Evolutionary conservation across 2,888 invertebrate species (phyloP).

Genomic region (Gymnoscelis rufifasciata): DNA sequence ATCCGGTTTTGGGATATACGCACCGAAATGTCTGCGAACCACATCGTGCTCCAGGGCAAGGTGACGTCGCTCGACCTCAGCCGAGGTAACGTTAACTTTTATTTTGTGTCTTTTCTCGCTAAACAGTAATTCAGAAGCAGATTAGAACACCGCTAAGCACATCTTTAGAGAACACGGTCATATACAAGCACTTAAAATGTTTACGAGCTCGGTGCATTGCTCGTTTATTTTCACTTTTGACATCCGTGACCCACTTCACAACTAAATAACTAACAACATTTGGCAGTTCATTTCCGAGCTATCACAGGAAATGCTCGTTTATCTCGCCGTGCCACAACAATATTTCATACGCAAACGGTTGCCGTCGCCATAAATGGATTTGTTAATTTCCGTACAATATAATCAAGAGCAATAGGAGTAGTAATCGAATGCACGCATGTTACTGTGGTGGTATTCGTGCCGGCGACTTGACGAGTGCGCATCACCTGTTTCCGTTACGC

Average conservation of each 20-base stretch:
- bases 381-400: slow-evolving; percentile 48
- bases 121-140: slow-evolving; percentile 18
- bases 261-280: slow-evolving; percentile 24
- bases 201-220: slow-evolving; percentile 22
- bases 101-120: slow-evolving; percentile 16
- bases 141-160: slow-evolving; percentile 22
- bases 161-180: slow-evolving; percentile 9
- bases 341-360: slow-evolving; percentile 40
- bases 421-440: slow-evolving; percentile 67
- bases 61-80: slow-evolving; percentile 97
- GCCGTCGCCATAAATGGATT: slow-evolving; percentile 39
- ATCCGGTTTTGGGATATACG: slow-evolving; percentile 98
- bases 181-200: slow-evolving; percentile 18
- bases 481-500: slow-evolving; percentile 73
- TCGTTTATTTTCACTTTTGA: slow-evolving; percentile 28
- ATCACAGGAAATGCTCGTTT: slow-evolving; percentile 28
- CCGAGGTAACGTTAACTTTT: slow-evolving; percentile 81
- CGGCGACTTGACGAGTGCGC: slow-evolving; percentile 66
- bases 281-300: slow-evolving; percentile 29
- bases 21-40: slow-evolving; percentile 90
- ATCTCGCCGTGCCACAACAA: slow-evolving; percentile 35
- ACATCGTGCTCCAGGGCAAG: slow-evolving; percentile 93
- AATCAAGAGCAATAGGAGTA: slow-evolving; percentile 46
- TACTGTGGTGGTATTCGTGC: slow-evolving; percentile 66
- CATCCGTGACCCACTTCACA: slow-evolving; percentile 23